These are phyloP conservation scores for Hybognathus amarus DNA, from an alignment of 2,797 vertebrate species.

Conservation along the genomic window DNA sequence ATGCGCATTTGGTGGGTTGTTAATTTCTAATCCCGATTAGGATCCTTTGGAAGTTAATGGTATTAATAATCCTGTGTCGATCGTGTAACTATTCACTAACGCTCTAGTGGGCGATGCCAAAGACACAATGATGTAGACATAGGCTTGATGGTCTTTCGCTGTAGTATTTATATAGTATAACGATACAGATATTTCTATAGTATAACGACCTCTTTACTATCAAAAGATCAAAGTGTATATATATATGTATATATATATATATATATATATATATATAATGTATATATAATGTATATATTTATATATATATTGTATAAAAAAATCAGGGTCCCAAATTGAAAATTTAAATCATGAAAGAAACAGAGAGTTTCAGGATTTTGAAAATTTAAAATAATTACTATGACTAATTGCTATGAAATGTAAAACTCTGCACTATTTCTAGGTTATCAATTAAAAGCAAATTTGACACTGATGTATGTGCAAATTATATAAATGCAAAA, in stretches of 20 bases:
- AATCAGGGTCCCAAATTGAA: background rate
- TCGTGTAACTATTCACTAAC: no score
- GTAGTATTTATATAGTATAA: no score
- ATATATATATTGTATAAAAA: no score
- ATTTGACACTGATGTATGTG: background rate
- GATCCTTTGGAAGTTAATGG: no score
- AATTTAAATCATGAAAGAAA: background rate
- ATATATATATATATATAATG: conserved; percentile 28
- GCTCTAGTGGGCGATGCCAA: no score
- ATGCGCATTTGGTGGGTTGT: no score
- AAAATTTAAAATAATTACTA: background rate
- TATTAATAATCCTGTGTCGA: no score
- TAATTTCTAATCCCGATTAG: no score
- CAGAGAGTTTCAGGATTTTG: background rate
- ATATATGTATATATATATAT: conserved; percentile 31
- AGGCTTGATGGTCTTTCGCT: no score
- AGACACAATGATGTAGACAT: no score
- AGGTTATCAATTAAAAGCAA: background rate
- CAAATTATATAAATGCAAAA: background rate
- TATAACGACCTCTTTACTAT: no score
- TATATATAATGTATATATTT: conserved; percentile 30
- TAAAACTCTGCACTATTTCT: background rate
- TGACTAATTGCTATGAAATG: background rate
- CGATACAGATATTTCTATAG: no score
- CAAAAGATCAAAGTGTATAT: background rate